A percentile compares a stretch with the other conserved stretches of the same genome.
phyloP scores from a whole-genome alignment of 1,140 invertebrate genomes.

The Rhyacophila brunnea region DNA sequence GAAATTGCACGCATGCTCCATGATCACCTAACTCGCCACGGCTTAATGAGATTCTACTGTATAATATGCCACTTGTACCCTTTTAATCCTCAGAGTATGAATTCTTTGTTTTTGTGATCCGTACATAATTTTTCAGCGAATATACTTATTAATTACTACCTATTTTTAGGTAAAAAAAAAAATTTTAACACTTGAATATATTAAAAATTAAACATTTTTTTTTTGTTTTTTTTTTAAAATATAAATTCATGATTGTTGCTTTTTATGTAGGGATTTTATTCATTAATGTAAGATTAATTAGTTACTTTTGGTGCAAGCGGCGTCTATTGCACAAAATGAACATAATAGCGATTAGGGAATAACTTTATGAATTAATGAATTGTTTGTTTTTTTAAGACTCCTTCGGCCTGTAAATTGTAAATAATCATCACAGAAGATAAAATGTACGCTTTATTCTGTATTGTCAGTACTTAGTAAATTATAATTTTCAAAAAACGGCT shows the following conservation, averaged over 20 bases:
- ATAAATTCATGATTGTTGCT: constrained; percentile 31
- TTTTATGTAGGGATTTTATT: constrained; percentile 24
- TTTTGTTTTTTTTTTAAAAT: constrained; percentile 23
- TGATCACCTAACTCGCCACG: too few relatives aligned
- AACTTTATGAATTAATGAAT: constrained; percentile 25
- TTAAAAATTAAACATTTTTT: constrained; percentile 14
- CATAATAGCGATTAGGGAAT: constrained; percentile 23
- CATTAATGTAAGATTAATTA: constrained; percentile 23
- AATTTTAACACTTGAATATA: constrained; percentile 9
- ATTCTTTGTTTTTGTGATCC: too few relatives aligned
- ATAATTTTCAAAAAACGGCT: constrained; percentile 31
- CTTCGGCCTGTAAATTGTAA: constrained; percentile 36
- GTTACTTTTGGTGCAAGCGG: constrained; percentile 27
- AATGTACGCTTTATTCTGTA: constrained; percentile 37
- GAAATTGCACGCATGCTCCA: too few relatives aligned
- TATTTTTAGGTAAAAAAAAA: constrained; percentile 10
- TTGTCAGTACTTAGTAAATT: constrained; percentile 37
- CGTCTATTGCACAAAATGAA: constrained; percentile 29
- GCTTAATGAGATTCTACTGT: too few relatives aligned
- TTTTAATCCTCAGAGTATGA: too few relatives aligned
- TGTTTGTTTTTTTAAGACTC: constrained; percentile 32
- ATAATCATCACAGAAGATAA: constrained; percentile 34
- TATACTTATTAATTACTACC: too few relatives aligned
- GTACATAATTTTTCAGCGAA: too few relatives aligned
- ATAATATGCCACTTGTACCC: too few relatives aligned